phyloP scores from a whole-genome alignment of 2,797 vertebrate genomes.

The Podarcis lilfordi region DNA sequence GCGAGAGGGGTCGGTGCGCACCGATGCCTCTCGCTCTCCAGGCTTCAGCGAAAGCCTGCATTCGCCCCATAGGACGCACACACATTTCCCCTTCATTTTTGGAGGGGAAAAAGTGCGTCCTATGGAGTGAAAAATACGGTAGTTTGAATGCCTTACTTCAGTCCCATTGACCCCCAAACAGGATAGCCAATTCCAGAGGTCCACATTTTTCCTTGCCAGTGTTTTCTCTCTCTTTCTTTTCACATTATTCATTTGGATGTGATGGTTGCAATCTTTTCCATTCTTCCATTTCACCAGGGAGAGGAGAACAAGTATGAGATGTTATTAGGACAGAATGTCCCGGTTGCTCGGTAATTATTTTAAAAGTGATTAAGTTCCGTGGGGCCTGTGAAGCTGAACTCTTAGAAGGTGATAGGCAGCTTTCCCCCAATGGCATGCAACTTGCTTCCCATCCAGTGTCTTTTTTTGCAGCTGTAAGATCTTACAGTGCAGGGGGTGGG shows the following conservation, averaged over 20 bases:
- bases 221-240: not conserved
- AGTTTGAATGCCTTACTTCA: not conserved
- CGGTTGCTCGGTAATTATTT: not conserved
- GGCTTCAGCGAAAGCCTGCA: too few species aligned
- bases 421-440: not conserved
- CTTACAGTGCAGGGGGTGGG: not conserved
- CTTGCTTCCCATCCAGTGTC: not conserved
- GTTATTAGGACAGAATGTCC: slow-evolving; percentile 12
- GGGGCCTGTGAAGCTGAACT: slow-evolving; percentile 15
- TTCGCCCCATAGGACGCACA: too few species aligned
- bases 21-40: too few species aligned
- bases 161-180: not conserved
- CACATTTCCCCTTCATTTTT: too few species aligned
- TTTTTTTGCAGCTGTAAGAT: not conserved
- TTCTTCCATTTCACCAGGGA: not conserved
- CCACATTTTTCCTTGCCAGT: not conserved
- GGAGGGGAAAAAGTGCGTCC: too few species aligned
- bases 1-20: too few species aligned
- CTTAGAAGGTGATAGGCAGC: not conserved
- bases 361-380: not conserved
- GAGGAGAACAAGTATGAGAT: not conserved
- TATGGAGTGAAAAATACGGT: too few species aligned
- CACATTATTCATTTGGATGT: slow-evolving; percentile 1
- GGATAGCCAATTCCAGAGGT: not conserved
- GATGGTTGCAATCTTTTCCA: not conserved